Conservation (phyloP, 2,113 vertebrate species). For the Carassius auratus region DNA sequence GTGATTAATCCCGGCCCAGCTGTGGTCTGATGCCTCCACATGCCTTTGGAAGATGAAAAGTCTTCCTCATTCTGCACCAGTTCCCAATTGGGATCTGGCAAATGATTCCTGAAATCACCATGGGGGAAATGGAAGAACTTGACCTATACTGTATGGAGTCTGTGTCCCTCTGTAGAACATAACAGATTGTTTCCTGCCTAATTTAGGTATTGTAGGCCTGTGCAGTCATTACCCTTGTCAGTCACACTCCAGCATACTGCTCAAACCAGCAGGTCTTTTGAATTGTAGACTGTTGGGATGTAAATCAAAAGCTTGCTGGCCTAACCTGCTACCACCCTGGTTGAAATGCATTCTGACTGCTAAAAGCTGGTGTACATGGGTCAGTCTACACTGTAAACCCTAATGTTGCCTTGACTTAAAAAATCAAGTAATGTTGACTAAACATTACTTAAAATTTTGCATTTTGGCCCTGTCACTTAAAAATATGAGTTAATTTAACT, state of each 20-base stretch:
- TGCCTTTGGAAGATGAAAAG: slow-evolving; percentile 27
- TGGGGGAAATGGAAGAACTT: slow-evolving; percentile 59
- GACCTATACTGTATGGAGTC: slow-evolving; percentile 56
- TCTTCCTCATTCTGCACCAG: slow-evolving; percentile 10
- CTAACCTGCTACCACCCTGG: slow-evolving; percentile 71
- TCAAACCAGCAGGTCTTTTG: slow-evolving; percentile 61
- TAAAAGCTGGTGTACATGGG: slow-evolving; percentile 31
- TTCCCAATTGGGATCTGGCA: slow-evolving; percentile 16
- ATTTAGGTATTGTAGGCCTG: slow-evolving; percentile 28
- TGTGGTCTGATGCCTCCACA: slow-evolving; percentile 25
- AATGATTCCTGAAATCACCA: slow-evolving; percentile 5
- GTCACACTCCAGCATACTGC: slow-evolving; percentile 54
- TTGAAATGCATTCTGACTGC: slow-evolving; percentile 51
- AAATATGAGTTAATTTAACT: too few species aligned
- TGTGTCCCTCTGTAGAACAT: slow-evolving; percentile 49
- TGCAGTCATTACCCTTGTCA: slow-evolving; percentile 54
- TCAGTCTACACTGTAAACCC: neutral
- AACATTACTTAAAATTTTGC: too few species aligned
- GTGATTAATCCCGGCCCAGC: slow-evolving; percentile 36
- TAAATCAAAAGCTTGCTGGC: slow-evolving; percentile 66
- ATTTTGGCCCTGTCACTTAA: too few species aligned
- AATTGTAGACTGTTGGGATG: slow-evolving; percentile 59
- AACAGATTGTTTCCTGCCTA: slow-evolving; percentile 50
- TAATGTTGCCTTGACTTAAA: too few species aligned
- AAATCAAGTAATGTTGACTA: too few species aligned